phyloP scores from a whole-genome alignment of 2,888 invertebrate species.

The Adelphocoris suturalis region DNA sequence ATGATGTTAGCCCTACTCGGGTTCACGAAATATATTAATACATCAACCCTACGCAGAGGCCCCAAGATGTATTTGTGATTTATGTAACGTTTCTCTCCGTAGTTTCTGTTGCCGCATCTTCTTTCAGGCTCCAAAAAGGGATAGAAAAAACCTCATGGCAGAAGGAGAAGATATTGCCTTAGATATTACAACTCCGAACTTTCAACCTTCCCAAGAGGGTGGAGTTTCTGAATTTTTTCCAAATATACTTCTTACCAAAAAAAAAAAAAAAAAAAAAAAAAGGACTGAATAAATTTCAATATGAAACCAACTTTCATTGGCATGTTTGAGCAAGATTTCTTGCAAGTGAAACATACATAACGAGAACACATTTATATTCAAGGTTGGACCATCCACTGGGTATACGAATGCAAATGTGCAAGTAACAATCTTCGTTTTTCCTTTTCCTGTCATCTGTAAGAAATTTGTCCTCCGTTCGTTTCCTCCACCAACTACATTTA shows the following conservation, averaged over 20 bases:
- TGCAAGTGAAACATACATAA: no score
- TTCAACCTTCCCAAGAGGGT: not conserved
- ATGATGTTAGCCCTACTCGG: slow-evolving; percentile 59
- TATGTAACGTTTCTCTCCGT: slow-evolving; percentile 54
- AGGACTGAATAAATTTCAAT: not conserved
- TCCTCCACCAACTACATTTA: no score
- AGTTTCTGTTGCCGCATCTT: slow-evolving; percentile 44
- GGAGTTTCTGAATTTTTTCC: not conserved
- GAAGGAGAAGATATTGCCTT: not conserved
- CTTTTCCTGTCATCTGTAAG: no score
- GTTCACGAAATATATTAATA: slow-evolving; percentile 69
- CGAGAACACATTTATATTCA: no score
- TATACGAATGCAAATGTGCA: no score
- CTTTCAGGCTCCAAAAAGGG: not conserved
- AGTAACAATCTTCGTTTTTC: no score
- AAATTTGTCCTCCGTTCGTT: no score
- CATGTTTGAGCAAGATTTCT: no score
- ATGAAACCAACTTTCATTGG: not conserved
- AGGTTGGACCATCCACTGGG: no score
- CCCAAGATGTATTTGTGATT: slow-evolving; percentile 61
- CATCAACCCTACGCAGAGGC: slow-evolving; percentile 48
- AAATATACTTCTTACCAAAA: not conserved
- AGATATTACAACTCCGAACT: not conserved
- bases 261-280: not conserved
- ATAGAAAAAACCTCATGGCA: not conserved